Conservation (phyloP, 2,888 invertebrate species). For the Drosophila emarginata region DNA sequence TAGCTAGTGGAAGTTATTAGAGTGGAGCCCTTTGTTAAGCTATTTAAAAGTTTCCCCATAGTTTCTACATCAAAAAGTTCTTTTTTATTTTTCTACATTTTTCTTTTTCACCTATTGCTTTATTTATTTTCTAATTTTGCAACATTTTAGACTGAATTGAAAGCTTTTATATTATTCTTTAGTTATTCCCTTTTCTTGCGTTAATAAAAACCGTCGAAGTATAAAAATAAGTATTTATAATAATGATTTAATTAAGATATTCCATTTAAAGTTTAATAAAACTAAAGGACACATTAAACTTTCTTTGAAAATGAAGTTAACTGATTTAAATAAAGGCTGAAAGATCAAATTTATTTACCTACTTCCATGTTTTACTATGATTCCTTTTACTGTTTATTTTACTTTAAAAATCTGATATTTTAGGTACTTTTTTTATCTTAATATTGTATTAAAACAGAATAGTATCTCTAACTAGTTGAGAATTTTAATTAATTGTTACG, state of each 20-base stretch:
- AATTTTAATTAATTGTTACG: too few species aligned
- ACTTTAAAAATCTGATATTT: too few species aligned
- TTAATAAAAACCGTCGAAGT: conserved; percentile 5
- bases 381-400: too few species aligned
- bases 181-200: conserved; percentile 20
- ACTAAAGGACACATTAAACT: too few species aligned
- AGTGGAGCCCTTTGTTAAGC: conserved; percentile 38
- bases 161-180: conserved; percentile 4
- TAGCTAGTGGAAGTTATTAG: background rate
- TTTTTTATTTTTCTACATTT: conserved; percentile 22
- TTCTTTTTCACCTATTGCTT: conserved; percentile 23
- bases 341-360: too few species aligned
- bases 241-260: background rate
- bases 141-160: conserved; percentile 19
- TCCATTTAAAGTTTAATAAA: background rate
- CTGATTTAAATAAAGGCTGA: too few species aligned
- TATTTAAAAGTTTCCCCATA: conserved; percentile 45
- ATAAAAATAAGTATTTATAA: background rate
- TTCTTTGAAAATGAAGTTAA: background rate
- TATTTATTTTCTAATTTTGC: conserved; percentile 39
- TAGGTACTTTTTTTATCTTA: too few species aligned
- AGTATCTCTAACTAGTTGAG: too few species aligned
- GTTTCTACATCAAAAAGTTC: conserved; percentile 22
- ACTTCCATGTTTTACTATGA: too few species aligned
- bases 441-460: too few species aligned